Conservation (phyloP, 92 coral and sea anemone genomes). For the Phenganax stokvisi region DNA sequence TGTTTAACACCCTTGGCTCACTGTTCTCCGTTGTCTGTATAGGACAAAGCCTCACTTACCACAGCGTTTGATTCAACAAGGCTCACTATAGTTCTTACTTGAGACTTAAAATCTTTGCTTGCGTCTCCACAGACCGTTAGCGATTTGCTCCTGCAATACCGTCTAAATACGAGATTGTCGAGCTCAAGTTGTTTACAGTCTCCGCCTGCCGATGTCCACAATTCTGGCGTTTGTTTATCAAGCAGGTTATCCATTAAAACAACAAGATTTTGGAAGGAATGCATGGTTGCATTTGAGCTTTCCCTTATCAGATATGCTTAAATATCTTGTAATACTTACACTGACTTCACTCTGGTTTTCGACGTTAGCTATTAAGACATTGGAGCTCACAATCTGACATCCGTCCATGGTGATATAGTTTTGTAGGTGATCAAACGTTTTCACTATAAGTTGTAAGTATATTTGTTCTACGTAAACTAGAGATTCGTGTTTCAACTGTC, state of each 20-base stretch:
- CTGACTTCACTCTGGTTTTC: background rate
- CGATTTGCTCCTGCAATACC: background rate
- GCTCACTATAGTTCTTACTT: background rate
- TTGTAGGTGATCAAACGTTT: no score
- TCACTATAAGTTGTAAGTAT: no score
- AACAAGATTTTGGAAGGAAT: background rate
- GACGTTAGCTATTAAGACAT: no score
- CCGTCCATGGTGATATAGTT: no score
- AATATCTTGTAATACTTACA: background rate
- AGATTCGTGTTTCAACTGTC: no score
- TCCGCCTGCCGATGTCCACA: background rate
- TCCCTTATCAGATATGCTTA: background rate
- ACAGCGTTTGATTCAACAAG: no score
- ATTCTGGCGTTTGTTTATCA: background rate
- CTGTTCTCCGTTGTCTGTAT: no score
- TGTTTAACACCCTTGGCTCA: no score
- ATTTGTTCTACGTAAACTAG: no score
- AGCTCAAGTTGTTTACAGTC: slow-evolving; percentile 1
- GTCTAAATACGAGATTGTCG: background rate
- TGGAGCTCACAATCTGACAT: no score
- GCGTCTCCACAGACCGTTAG: background rate
- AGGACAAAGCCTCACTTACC: no score
- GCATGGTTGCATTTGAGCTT: background rate
- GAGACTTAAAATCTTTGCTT: background rate
- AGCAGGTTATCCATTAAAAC: background rate